Percentiles rank a stretch among this genome's conserved stretches.
Conservation (phyloP, 2,797 vertebrate species). For the Myotis daubentonii region DNA sequence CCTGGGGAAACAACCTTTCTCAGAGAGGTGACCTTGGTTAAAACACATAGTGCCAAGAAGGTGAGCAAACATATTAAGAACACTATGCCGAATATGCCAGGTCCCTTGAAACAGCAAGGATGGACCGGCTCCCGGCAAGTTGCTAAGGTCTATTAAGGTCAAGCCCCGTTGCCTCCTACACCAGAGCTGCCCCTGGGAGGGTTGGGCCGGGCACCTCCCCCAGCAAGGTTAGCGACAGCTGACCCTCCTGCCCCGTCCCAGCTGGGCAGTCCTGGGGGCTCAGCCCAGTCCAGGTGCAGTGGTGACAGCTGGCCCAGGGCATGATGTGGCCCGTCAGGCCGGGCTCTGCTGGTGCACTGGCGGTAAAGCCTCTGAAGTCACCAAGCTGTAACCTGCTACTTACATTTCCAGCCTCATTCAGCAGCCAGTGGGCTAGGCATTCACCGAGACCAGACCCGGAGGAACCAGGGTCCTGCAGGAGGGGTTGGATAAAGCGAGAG, state of each 20-base stretch:
- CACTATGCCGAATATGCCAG: too few species aligned
- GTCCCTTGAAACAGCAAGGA: too few species aligned
- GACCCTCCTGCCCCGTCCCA: neutral
- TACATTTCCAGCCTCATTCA: neutral
- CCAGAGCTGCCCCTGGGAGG: neutral
- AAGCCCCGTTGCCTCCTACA: neutral
- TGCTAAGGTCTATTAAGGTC: neutral
- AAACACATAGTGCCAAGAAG: too few species aligned
- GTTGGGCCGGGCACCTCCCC: neutral
- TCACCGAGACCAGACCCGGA: neutral
- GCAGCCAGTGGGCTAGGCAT: neutral
- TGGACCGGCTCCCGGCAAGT: too few species aligned
- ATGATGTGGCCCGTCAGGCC: neutral
- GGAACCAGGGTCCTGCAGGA: neutral
- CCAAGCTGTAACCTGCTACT: neutral
- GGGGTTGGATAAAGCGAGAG: neutral
- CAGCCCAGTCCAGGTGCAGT: neutral
- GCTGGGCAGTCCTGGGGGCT: neutral
- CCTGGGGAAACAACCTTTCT: too few species aligned
- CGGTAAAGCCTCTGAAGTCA: constrained; percentile 6
- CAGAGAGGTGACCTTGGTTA: too few species aligned
- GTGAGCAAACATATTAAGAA: too few species aligned
- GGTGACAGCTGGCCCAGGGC: neutral
- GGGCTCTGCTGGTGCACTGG: neutral
- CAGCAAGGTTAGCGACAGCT: neutral